These are phyloP conservation scores for Gadus chalcogrammus DNA, from an alignment of 2,113 vertebrate genomes.

Conservation along the genomic window DNA sequence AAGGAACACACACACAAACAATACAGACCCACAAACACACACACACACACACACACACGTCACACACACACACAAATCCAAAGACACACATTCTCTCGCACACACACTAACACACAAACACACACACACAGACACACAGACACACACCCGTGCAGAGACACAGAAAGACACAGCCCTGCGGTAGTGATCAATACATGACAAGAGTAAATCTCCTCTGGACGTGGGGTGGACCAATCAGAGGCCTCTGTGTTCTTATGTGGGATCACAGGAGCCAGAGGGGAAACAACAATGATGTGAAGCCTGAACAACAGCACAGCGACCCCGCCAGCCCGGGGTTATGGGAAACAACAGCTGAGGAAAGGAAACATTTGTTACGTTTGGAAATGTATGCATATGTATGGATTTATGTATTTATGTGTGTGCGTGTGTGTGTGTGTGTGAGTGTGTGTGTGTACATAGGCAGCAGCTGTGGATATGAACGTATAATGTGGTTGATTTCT, in stretches of 20 bases:
- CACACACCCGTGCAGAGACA: constrained; percentile 20
- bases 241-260: constrained; percentile 70
- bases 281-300: constrained; percentile 70
- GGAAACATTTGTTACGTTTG: constrained; percentile 11
- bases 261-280: constrained; percentile 69
- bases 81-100: constrained; percentile 20
- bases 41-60: too few relatives aligned
- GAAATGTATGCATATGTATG: neutral
- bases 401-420: constrained; percentile 8
- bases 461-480: too few relatives aligned
- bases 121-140: constrained; percentile 43
- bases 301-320: constrained; percentile 65
- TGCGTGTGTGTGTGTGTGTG: constrained; percentile 31
- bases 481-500: too few relatives aligned
- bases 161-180: constrained; percentile 57
- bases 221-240: constrained; percentile 74
- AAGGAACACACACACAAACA: constrained; percentile 13
- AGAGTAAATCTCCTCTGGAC: constrained; percentile 75
- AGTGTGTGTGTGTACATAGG: too few relatives aligned
- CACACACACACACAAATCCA: constrained; percentile 43
- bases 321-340: constrained; percentile 60
- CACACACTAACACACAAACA: constrained; percentile 36
- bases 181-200: constrained; percentile 77
- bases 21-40: constrained; percentile 15
- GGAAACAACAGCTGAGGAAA: constrained; percentile 50